Conservation (phyloP, 2,113 vertebrate genomes). For the Crotalus horridus region DNA sequence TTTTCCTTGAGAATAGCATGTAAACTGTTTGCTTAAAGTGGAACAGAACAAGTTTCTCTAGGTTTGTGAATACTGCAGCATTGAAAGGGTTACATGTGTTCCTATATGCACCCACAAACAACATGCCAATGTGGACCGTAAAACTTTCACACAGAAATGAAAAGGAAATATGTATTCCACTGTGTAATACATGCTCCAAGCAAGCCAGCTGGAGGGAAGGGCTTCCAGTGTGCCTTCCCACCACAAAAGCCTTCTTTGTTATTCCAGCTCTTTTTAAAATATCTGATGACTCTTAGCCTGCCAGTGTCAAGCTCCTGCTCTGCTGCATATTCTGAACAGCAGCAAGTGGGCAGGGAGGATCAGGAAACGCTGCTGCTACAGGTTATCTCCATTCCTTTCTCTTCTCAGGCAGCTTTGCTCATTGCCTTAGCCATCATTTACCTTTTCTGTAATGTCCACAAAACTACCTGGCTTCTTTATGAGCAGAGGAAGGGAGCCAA, state of each 20-base stretch:
- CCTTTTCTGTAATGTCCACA: slow-evolving; percentile 49
- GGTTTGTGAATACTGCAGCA: slow-evolving; percentile 3
- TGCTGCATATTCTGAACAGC: slow-evolving; percentile 66
- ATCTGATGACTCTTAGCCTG: slow-evolving; percentile 70
- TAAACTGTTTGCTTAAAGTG: not conserved
- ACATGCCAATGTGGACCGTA: not conserved
- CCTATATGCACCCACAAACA: not conserved
- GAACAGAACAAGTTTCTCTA: not conserved
- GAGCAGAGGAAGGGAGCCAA: slow-evolving; percentile 33
- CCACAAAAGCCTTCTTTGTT: slow-evolving; percentile 78
- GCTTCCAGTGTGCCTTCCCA: slow-evolving; percentile 45
- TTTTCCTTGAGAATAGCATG: not conserved
- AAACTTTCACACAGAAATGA: slow-evolving; percentile 39
- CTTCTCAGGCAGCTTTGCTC: slow-evolving; percentile 54
- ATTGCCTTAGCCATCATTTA: slow-evolving; percentile 42
- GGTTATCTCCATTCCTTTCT: slow-evolving; percentile 55
- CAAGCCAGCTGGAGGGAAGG: slow-evolving; percentile 47
- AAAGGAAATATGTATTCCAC: slow-evolving; percentile 58
- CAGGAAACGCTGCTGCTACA: slow-evolving; percentile 44
- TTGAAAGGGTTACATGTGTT: slow-evolving; percentile 66
- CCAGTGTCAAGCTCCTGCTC: slow-evolving; percentile 68
- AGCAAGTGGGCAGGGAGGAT: slow-evolving; percentile 61
- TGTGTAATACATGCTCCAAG: slow-evolving; percentile 56
- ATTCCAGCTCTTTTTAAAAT: slow-evolving; percentile 74
- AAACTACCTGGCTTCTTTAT: slow-evolving; percentile 34